A percentile compares a stretch with the other conserved stretches of the same genome.
These are phyloP conservation scores for Magallana nippona DNA, from an alignment of 2,888 invertebrate genomes.

Conservation along the genomic window DNA sequence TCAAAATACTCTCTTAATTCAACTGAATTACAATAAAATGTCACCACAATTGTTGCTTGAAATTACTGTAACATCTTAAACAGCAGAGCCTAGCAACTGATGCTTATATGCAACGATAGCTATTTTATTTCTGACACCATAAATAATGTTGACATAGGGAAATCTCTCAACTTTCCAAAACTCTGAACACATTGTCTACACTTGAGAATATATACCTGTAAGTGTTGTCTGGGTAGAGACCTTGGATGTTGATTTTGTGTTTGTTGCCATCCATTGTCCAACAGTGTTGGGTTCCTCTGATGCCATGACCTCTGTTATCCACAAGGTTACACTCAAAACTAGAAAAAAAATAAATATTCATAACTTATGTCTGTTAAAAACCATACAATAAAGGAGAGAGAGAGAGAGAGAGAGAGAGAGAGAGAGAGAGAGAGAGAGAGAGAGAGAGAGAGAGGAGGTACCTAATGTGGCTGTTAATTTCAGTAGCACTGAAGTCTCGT, in stretches of 20 bases:
- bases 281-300: constrained; percentile 76
- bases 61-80: too few species aligned
- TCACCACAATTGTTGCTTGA: too few species aligned
- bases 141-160: too few species aligned
- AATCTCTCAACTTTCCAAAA: too few species aligned
- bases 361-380: neutral
- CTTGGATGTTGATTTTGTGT: constrained; percentile 71
- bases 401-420: neutral
- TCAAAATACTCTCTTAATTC: too few species aligned
- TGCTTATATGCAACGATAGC: too few species aligned
- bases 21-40: too few species aligned
- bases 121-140: neutral
- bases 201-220: too few species aligned
- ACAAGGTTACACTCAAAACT: constrained; percentile 79
- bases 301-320: constrained; percentile 69
- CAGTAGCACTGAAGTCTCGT: constrained; percentile 67
- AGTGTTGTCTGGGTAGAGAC: constrained; percentile 74
- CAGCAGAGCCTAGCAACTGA: too few species aligned
- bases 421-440: neutral
- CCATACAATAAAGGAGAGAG: neutral
- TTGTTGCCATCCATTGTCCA: constrained; percentile 75
- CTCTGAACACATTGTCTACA: too few species aligned
- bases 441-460: constrained; percentile 45
- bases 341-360: constrained; percentile 47
- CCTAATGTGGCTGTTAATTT: constrained; percentile 78